Evolutionary conservation across 2,113 vertebrate species (phyloP).

Genomic region (Neolamprologus kungweensis): DNA sequence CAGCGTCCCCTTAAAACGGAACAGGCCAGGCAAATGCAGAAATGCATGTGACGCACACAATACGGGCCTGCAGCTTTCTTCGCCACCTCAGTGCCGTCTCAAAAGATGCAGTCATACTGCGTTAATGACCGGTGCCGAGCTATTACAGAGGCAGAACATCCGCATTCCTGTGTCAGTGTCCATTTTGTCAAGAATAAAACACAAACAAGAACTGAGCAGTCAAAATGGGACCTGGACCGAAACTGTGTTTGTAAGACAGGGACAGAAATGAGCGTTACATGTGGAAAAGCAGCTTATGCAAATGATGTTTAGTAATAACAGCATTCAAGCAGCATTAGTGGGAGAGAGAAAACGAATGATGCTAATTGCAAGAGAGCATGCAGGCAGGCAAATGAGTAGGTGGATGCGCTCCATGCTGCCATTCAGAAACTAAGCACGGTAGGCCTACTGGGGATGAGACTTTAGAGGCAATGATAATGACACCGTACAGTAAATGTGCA

Average conservation of each 20-base stretch:
- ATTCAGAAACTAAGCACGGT: conserved; percentile 15
- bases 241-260: conserved; percentile 1
- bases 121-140: not conserved
- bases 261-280: conserved; percentile 31
- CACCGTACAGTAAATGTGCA: not conserved
- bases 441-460: not conserved
- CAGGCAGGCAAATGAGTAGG: conserved; percentile 19
- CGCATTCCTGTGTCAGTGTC: not conserved
- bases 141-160: not conserved
- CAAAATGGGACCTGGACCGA: conserved; percentile 15
- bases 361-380: conserved; percentile 49
- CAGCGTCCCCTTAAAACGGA: not conserved
- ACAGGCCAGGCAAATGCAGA: conserved; percentile 7
- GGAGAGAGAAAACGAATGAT: conserved; percentile 13
- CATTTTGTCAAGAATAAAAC: conserved; percentile 5
- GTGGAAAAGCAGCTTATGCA: conserved; percentile 61
- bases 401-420: conserved; percentile 13
- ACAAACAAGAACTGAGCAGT: not conserved
- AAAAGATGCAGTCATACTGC: not conserved
- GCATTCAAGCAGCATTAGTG: conserved; percentile 38
- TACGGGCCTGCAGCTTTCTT: conserved; percentile 20
- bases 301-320: conserved; percentile 55
- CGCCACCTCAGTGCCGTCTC: not conserved
- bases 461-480: not conserved
- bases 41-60: conserved; percentile 1